Percentiles rank a stretch among this genome's conserved stretches.
These are phyloP conservation scores for Homalodisca vitripennis DNA, from an alignment of 1,140 invertebrate species.

Conservation along the genomic window DNA sequence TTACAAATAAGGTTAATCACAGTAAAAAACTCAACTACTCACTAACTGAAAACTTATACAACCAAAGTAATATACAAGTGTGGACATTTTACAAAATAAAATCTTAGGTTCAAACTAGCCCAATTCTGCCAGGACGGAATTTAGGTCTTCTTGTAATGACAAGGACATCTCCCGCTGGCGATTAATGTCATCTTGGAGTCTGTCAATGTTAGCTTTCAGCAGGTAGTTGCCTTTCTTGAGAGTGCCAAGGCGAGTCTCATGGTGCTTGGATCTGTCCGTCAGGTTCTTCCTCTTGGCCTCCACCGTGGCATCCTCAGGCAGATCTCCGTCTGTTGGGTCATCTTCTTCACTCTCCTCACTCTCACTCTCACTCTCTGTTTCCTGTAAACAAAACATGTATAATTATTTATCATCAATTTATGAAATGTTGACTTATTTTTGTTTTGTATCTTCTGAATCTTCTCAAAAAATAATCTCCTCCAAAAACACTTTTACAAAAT, in stretches of 20 bases:
- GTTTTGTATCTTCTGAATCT: no score
- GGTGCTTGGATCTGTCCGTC: slow-evolving; percentile 56
- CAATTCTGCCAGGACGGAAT: slow-evolving; percentile 74
- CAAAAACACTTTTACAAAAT: no score
- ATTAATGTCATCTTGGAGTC: slow-evolving; percentile 78
- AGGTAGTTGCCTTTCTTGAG: slow-evolving; percentile 84
- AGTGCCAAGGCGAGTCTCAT: slow-evolving; percentile 68
- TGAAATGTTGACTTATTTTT: no score
- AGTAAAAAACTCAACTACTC: slow-evolving; percentile 9
- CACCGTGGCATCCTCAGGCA: slow-evolving; percentile 58
- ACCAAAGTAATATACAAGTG: slow-evolving; percentile 10
- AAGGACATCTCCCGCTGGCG: slow-evolving; percentile 76
- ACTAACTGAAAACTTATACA: neutral
- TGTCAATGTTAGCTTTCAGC: slow-evolving; percentile 79
- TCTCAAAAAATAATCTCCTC: no score
- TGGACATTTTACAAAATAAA: neutral
- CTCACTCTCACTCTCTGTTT: slow-evolving; percentile 56
- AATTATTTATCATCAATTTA: no score
- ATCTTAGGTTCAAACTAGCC: slow-evolving; percentile 47
- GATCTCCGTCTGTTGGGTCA: slow-evolving; percentile 62
- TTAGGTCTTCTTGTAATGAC: slow-evolving; percentile 75
- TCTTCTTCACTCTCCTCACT: slow-evolving; percentile 36
- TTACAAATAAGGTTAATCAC: slow-evolving; percentile 22
- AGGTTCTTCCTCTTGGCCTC: slow-evolving; percentile 65
- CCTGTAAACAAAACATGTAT: slow-evolving; percentile 41